phyloP scores from a whole-genome alignment of 2,888 invertebrate species.

The Cepaea hortensis region DNA sequence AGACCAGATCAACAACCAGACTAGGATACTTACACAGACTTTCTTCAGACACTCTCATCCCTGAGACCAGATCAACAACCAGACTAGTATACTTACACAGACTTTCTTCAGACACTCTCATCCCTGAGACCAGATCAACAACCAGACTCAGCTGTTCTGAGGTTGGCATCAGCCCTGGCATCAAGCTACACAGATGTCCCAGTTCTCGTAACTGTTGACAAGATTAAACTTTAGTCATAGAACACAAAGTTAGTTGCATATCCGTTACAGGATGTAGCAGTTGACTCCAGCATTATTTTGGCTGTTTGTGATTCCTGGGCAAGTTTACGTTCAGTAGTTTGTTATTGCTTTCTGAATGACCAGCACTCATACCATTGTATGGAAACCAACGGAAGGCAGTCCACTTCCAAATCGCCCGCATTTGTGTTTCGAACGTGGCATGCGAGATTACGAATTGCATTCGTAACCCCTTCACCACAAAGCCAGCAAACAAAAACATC shows the following conservation, averaged over 20 bases:
- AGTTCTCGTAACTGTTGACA: constrained; percentile 84
- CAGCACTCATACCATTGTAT: too few species aligned
- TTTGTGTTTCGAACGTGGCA: too few species aligned
- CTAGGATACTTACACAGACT: constrained; percentile 77
- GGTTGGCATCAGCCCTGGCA: constrained; percentile 86
- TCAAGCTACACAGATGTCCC: constrained; percentile 91
- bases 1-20: constrained; percentile 90
- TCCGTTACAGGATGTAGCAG: too few species aligned
- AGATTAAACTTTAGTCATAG: background rate
- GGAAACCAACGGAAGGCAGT: too few species aligned
- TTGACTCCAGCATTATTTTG: too few species aligned
- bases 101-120: constrained; percentile 77
- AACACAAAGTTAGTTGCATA: background rate
- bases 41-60: constrained; percentile 80
- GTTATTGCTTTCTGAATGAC: too few species aligned
- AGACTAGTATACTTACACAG: constrained; percentile 79
- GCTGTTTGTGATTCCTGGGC: too few species aligned
- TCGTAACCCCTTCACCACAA: too few species aligned
- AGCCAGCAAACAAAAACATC: too few species aligned
- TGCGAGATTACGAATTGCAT: too few species aligned
- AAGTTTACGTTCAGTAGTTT: too few species aligned
- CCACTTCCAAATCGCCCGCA: too few species aligned
- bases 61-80: constrained; percentile 92
- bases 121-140: constrained; percentile 92
- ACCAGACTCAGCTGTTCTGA: constrained; percentile 93